Evolutionary conservation across 2,113 vertebrate genomes (phyloP), one percentile per base, ranked within the genome.

Genomic region (Lamprologus sp.): DNA sequence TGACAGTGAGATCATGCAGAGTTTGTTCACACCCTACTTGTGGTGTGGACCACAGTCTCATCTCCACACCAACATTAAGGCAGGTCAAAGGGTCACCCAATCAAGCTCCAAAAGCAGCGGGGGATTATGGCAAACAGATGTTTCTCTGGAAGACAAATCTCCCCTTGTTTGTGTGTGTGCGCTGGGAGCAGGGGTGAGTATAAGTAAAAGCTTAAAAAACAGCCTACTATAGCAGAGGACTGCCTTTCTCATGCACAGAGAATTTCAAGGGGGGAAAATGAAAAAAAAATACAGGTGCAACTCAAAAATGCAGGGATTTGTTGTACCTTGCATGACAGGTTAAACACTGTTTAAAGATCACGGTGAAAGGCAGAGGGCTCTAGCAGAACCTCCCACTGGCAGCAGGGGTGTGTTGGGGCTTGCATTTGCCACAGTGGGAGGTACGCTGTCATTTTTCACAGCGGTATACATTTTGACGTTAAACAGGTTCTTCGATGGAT

Each of bases 71-170:
- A 79, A 68, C 79, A 28, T 68, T 83, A 82, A 80, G 89, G 86
- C 87, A 79, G 92, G 95, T 95, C 92, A 95, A 79, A 87, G 90
- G 96, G 95, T 96, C 95, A 94, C 68, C 73, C 88, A 95, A 95
- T 95, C 95, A 92, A 86, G 87, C 84, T 60, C 84, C 10, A 15
- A 87, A 86, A 92, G 92, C 83, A 84, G 90, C 40, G 4, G 81
- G 68, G 90, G 95, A 95, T 96, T 95, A 94, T 89, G 33, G 84
- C 87, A 84, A 94, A 92, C 96, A 95, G 94, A 96, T 96, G 95
- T 96, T 95, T 92, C 82, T 86, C 86, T 90, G 42, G 70, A 70
- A 88, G 83, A 86, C 45, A 82, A 86, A 89, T 90, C 88, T 89
- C 73, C 55, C 35, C 9, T 13, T 54, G 68, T 83, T 31, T 75